Evolutionary conservation across 2,888 invertebrate genomes (phyloP), one percentile per base, ranked within the genome.

Genomic region (Cheilosia vulpina): DNA sequence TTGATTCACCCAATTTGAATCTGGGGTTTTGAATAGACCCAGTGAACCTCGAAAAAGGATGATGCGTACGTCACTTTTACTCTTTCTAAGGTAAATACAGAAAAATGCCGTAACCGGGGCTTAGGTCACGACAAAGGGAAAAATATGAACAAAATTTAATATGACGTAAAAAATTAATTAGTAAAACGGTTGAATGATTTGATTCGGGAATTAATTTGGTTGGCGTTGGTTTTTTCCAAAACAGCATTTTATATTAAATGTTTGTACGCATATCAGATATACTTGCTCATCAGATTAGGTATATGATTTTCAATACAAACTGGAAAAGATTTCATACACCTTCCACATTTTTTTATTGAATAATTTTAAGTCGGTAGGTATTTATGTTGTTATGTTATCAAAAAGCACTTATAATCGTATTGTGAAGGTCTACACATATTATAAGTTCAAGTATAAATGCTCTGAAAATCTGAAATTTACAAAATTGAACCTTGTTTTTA

Each of bases 31-130:
- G 50, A 75, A 69, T n/a, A 55, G 27, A 68, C 1, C 27, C 72
- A 66, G 11, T 69, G 38, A 31, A 69, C 52, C 69, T 21, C 4
- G 63, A 75, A 68, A 47, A 63, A 52, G 55, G 73, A 41, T 79
- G 73, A 41, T 79, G 52, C 72, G 57, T 66, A 19, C 62, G 41
- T 62, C 72, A 60, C 66, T 68, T 58, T 41, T 53, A 60, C 57
- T 83, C 45, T 69, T 31, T 60, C 43, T 57, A 21, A 21, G 2
- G 62, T 41, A 34, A 52, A 21, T 24, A 9, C 9, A 58, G 66
- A 53, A 68, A 68, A n/a, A 55, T 68, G 47, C 77, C 77, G 53
- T 27, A 62, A 71, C 50, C 55, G 6, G 13, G 58, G 17, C 19
- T 19, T 45, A 69, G 24, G 31, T 52, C 24, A 58, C 19, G 43